These are phyloP conservation scores for Montipora foliosa DNA, from an alignment of 64 coral and sea anemone genomes.

Conservation along the genomic window DNA sequence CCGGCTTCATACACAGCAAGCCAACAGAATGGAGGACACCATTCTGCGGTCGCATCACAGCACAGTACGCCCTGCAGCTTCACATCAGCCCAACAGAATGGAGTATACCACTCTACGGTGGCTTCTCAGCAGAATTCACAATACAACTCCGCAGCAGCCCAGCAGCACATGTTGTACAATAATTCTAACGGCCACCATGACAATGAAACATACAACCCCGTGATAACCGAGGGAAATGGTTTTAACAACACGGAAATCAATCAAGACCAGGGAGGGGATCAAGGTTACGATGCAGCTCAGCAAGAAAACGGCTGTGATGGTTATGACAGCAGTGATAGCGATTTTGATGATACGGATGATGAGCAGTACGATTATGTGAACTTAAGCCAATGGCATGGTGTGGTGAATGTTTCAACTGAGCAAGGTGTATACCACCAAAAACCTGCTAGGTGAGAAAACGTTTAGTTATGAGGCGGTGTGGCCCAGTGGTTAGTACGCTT, in stretches of 20 bases:
- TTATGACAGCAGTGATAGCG: conserved; percentile 44
- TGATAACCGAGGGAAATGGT: not conserved
- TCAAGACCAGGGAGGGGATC: not conserved
- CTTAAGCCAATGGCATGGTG: conserved; percentile 14
- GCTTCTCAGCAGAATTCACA: not conserved
- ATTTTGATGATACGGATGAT: conserved; percentile 32
- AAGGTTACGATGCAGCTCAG: not conserved
- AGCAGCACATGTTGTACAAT: not conserved
- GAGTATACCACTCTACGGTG: not conserved
- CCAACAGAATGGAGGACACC: not conserved
- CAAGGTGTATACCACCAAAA: not conserved
- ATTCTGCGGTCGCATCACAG: not conserved
- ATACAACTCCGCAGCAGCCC: not conserved
- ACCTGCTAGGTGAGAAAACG: conserved; percentile 34
- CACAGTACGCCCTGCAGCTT: not conserved
- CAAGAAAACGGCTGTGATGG: conserved; percentile 24
- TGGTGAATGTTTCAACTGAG: not conserved
- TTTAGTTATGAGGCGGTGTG: not conserved
- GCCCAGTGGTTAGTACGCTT: too few relatives aligned
- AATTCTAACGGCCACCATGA: not conserved
- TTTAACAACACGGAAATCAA: not conserved
- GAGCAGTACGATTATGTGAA: conserved; percentile 23
- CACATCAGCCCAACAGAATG: not conserved
- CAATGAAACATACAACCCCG: not conserved
- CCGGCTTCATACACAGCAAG: not conserved